These are phyloP conservation scores for Emberiza fucata DNA, from an alignment of 2,113 vertebrate species.

Conservation along the genomic window DNA sequence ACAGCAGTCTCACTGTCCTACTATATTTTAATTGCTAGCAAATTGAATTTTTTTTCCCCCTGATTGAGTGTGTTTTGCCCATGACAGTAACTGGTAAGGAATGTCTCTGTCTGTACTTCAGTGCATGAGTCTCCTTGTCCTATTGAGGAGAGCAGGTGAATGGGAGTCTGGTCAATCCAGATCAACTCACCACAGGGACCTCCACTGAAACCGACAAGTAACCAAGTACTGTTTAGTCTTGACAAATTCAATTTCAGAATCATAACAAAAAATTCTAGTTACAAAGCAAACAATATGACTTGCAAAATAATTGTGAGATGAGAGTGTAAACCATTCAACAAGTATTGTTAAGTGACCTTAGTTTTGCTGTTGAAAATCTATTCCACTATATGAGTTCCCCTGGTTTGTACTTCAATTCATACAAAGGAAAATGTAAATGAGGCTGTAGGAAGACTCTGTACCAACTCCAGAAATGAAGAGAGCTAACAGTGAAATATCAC, in stretches of 20 bases:
- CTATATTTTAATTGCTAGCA: background rate
- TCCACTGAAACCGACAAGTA: background rate
- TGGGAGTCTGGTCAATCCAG: background rate
- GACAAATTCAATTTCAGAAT: background rate
- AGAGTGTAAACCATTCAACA: background rate
- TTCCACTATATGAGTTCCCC: background rate
- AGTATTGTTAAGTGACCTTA: background rate
- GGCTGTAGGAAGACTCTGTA: background rate
- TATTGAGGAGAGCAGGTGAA: background rate
- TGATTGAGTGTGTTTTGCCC: accelerated
- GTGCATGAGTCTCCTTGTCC: background rate
- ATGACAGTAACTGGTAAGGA: background rate
- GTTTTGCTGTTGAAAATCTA: background rate
- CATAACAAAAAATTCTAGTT: background rate
- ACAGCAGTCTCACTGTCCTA: background rate
- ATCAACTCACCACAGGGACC: background rate
- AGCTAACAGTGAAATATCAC: constrained; percentile 34
- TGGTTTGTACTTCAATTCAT: background rate
- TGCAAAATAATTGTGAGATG: background rate
- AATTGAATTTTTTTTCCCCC: background rate
- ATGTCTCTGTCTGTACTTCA: background rate
- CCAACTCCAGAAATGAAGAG: background rate
- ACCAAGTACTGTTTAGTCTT: background rate
- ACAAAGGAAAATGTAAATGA: background rate
- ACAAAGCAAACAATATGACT: background rate